Evolutionary conservation across 2,797 vertebrate species (phyloP).

Genomic region (Sebastes oblongus): DNA sequence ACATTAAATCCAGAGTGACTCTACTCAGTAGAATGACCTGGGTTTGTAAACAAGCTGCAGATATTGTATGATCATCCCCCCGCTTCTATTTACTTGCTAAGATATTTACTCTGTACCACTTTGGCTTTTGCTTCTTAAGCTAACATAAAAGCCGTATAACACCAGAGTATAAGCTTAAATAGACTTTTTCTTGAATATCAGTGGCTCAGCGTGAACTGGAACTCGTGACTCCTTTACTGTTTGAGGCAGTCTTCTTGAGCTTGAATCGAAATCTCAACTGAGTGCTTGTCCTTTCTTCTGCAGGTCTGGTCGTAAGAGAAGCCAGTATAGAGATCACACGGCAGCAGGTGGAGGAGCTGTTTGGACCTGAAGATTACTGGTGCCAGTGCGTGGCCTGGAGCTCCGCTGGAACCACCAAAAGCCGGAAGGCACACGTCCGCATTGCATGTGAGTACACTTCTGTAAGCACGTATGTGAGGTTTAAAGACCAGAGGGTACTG

Average conservation of each 20-base stretch:
- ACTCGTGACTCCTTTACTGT: background rate
- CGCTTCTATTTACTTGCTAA: slow-evolving; percentile 31
- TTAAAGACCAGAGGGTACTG: background rate
- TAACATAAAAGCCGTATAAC: slow-evolving; percentile 29
- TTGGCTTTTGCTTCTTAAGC: slow-evolving; percentile 22
- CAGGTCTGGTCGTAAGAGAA: slow-evolving; percentile 91
- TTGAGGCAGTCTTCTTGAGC: background rate
- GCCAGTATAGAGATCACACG: slow-evolving; percentile 87
- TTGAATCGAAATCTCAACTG: background rate
- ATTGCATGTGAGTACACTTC: slow-evolving; percentile 91
- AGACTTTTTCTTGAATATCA: slow-evolving; percentile 15
- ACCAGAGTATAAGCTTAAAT: slow-evolving; percentile 13
- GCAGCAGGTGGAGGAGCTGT: slow-evolving; percentile 93
- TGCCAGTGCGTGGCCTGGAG: slow-evolving; percentile 99
- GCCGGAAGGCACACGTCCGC: slow-evolving; percentile 93
- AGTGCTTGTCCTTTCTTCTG: slow-evolving; percentile 6
- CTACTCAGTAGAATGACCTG: slow-evolving; percentile 37
- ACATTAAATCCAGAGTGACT: slow-evolving; percentile 36
- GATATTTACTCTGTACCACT: slow-evolving; percentile 19
- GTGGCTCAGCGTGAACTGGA: background rate
- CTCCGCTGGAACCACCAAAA: slow-evolving; percentile 95
- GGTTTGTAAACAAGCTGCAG: slow-evolving; percentile 41
- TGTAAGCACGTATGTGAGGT: background rate
- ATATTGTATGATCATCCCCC: slow-evolving; percentile 38
- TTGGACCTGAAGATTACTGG: slow-evolving; percentile 96